Percentiles rank a stretch among this genome's conserved stretches.
phyloP scores from a whole-genome alignment of 2,113 vertebrate genomes.

The Chlorodrepanis virens region DNA sequence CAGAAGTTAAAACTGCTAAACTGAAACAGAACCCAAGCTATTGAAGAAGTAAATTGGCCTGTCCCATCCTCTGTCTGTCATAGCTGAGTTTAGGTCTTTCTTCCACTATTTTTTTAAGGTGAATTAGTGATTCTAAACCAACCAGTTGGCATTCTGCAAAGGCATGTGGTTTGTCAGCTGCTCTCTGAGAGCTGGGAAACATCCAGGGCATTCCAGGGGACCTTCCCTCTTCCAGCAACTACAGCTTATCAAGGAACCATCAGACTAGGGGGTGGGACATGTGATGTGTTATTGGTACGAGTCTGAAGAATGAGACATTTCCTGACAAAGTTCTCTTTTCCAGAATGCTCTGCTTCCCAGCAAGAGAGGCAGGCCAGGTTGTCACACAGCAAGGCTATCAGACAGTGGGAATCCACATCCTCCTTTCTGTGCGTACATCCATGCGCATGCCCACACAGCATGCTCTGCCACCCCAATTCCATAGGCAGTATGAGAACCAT shows the following conservation, averaged over 20 bases:
- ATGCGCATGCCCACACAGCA: fast-evolving
- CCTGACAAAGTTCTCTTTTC: not conserved
- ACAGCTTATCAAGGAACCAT: not conserved
- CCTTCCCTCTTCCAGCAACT: not conserved
- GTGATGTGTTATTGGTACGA: fast-evolving
- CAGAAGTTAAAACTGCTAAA: not conserved
- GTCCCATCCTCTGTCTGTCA: not conserved
- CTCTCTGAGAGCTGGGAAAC: not conserved
- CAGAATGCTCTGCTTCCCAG: not conserved
- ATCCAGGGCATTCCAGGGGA: not conserved
- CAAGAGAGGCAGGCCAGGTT: not conserved
- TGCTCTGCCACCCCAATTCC: not conserved
- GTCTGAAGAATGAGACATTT: not conserved
- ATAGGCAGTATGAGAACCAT: not conserved
- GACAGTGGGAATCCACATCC: not conserved
- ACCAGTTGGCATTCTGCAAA: not conserved
- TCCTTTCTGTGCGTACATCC: not conserved
- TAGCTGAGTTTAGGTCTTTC: not conserved
- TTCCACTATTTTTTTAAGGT: not conserved
- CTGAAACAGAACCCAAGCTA: not conserved
- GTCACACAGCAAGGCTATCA: fast-evolving
- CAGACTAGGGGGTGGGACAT: fast-evolving
- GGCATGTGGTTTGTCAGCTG: not conserved
- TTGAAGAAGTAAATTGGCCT: not conserved
- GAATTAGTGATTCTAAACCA: not conserved